Percentiles rank a stretch among this genome's conserved stretches.
phyloP scores from a whole-genome alignment of 2,888 invertebrate species.

The Oligia strigilis region DNA sequence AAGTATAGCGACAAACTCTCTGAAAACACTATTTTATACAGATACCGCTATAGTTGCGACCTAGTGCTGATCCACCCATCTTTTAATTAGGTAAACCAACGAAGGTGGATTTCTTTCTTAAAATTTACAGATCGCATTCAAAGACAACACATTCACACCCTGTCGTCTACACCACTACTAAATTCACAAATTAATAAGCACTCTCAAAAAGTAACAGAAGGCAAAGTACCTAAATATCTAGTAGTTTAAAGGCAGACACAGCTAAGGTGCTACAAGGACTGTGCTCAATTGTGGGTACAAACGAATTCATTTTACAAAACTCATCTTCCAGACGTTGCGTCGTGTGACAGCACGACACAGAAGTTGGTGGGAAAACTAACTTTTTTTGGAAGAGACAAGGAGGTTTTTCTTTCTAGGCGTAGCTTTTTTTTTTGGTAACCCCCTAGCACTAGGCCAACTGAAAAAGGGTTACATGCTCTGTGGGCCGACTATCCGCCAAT shows the following conservation, averaged over 20 bases:
- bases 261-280: constrained; percentile 59
- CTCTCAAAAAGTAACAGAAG: constrained; percentile 3
- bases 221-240: constrained; percentile 45
- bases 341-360: constrained; percentile 78
- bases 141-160: not conserved
- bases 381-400: constrained; percentile 74
- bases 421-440: not conserved
- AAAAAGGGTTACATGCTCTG: too few relatives aligned
- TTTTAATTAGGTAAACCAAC: too few relatives aligned
- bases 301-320: constrained; percentile 90
- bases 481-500: not conserved
- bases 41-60: not conserved
- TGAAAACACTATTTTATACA: not conserved
- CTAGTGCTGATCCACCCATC: not conserved
- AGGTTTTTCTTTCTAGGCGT: not conserved
- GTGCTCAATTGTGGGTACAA: constrained; percentile 82
- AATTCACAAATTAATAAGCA: constrained; percentile 18
- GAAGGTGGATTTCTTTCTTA: too few relatives aligned
- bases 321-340: constrained; percentile 85
- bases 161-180: not conserved
- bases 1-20: not conserved
- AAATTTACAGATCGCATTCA: not conserved
- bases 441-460: not conserved
- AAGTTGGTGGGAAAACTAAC: constrained; percentile 62
- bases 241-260: constrained; percentile 53